Base-by-base conservation (phyloP, 2,797 vertebrate species). In the Pseudochaenichthys georgianus region DNA sequence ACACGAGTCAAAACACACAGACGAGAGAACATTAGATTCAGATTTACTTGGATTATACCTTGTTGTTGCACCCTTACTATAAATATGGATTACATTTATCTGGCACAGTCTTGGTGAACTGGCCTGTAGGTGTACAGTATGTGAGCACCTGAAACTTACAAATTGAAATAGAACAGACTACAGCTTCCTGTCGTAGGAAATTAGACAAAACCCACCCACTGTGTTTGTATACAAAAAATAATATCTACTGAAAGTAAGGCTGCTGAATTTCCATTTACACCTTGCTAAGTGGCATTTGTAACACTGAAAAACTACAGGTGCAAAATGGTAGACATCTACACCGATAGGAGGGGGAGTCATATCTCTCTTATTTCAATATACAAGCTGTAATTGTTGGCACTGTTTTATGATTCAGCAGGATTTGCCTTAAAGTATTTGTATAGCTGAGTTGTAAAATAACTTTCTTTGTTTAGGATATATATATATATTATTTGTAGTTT, bases 111-210 rank as follows among this genome's bases (percentile, higher is more conserved):
- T 19, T 58, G 28, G 16, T 57, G 3, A 60, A 48, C 54, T 34
- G 15, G 23, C 19, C 38, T 13, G 42, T 69, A 48, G n/a, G 46
- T 65, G 60, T 41, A 17, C 41, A 15, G 58, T 47, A 12, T 23
- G 19, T 19, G 5, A 47, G 38, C 4, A 70, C n/a, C 21, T 63
- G 62, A 75, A 78, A 74, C 21, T 13, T 31, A 54, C 5, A 43
- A 50, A 9, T 21, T 5, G 45, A 50, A 65, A 57, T 41, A 23
- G 46, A 19, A 23, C 0, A 16, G 3, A 19, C 3, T 2, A 48
- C 13, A 1, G 17, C 23, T 82, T 86, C 71, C 58, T 84, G 59
- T 57, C 19, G 63, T 7, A 73, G 80, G 53, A 72, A 83, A 54
- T 64, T 1, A 64, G 12, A 52, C 9, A 7, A 55, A 66, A 53